Percentiles rank a stretch among this genome's conserved stretches.
Conservation (phyloP, 2,113 vertebrate genomes). For the Labeo rohita region DNA sequence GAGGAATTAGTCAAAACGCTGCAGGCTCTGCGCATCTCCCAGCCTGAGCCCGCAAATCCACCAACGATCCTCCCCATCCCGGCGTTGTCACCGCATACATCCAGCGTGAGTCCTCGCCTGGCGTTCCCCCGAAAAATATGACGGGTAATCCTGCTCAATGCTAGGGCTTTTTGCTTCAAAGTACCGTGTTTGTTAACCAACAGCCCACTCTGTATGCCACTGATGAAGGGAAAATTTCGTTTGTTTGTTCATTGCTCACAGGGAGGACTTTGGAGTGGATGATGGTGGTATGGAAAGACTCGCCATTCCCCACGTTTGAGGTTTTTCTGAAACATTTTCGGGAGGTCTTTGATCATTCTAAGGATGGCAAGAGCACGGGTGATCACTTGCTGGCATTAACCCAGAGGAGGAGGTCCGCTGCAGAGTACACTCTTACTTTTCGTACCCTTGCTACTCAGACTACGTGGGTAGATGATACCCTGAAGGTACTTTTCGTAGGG, state of each 20-base stretch:
- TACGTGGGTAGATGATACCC: not conserved
- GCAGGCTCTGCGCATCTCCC: fast-evolving
- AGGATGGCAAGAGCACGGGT: too few relatives aligned
- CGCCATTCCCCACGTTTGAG: too few relatives aligned
- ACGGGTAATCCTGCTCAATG: not conserved
- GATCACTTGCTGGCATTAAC: too few relatives aligned
- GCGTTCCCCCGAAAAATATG: not conserved
- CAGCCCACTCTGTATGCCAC: not conserved
- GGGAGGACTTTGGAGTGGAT: not conserved
- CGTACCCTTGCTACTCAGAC: fast-evolving
- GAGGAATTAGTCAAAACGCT: not conserved
- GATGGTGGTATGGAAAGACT: too few relatives aligned
- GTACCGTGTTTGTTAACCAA: not conserved
- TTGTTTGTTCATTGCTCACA: not conserved
- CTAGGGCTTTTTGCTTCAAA: not conserved
- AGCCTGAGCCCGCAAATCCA: fast-evolving
- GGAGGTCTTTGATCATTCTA: too few relatives aligned
- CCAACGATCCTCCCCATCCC: too few relatives aligned
- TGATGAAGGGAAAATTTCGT: not conserved
- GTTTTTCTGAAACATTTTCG: too few relatives aligned
- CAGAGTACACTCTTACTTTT: too few relatives aligned
- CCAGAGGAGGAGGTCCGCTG: too few relatives aligned
- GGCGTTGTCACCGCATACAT: too few relatives aligned
- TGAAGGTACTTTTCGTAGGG: too few relatives aligned
- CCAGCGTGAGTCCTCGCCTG: fast-evolving